Conservation (phyloP, 2,888 invertebrate genomes). For the Melipona bicolor region DNA sequence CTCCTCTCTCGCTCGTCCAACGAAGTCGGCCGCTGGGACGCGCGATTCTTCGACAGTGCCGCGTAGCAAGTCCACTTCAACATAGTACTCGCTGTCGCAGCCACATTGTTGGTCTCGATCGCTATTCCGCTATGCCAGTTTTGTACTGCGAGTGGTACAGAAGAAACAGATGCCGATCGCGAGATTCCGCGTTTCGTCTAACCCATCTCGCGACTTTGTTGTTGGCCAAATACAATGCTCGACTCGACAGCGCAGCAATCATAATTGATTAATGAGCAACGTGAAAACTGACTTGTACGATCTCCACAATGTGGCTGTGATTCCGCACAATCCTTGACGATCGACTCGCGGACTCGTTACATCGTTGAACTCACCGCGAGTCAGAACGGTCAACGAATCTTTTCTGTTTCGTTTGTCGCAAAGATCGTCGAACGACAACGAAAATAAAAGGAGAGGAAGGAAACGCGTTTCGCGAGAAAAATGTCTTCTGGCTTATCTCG, state of each 20-base stretch:
- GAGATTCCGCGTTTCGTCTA: background rate
- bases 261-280: too few species aligned
- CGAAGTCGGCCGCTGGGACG: constrained; percentile 52
- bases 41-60: constrained; percentile 75
- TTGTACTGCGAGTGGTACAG: background rate
- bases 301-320: too few species aligned
- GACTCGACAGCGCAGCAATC: background rate
- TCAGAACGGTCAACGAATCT: background rate
- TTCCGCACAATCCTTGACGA: background rate
- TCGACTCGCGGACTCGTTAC: background rate
- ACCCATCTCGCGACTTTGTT: background rate
- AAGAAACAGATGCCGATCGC: background rate
- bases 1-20: constrained; percentile 44
- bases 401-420: background rate
- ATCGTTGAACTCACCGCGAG: background rate
- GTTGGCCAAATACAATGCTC: background rate
- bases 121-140: background rate
- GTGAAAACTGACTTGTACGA: background rate
- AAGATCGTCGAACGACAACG: background rate
- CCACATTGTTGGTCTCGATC: constrained; percentile 26
- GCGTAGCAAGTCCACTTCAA: constrained; percentile 82
- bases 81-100: constrained; percentile 70
- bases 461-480: background rate
- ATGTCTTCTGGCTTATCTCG: background rate
- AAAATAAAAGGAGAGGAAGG: background rate